Evolutionary conservation across 2,113 vertebrate genomes (phyloP).

Genomic region (Nibea coibor): DNA sequence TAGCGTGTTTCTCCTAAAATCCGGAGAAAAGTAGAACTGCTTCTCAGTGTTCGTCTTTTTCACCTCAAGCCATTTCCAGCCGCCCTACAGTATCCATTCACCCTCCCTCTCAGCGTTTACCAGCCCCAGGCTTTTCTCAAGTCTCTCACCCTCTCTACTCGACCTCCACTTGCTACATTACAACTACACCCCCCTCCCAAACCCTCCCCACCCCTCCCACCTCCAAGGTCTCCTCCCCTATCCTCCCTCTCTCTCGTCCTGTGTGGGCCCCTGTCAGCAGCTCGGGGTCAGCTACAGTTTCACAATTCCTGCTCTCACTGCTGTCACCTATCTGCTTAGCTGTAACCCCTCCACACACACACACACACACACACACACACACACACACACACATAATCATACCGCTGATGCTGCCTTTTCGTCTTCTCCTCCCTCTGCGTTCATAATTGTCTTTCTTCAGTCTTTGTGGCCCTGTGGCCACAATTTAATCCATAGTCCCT

Average conservation of each 20-base stretch:
- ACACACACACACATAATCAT: slow-evolving; percentile 40
- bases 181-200: slow-evolving; percentile 45
- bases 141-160: slow-evolving; percentile 22
- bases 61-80: slow-evolving; percentile 29
- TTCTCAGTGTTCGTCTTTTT: slow-evolving; percentile 32
- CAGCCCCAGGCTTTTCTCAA: slow-evolving; percentile 43
- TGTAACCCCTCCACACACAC: slow-evolving; percentile 38
- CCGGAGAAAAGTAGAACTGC: not conserved
- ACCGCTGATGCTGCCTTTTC: slow-evolving; percentile 2
- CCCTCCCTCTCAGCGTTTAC: slow-evolving; percentile 31
- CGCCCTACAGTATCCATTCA: slow-evolving; percentile 61
- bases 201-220: slow-evolving; percentile 41
- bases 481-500: not conserved
- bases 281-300: slow-evolving; percentile 82
- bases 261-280: slow-evolving; percentile 68
- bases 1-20: not conserved
- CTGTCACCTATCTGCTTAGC: slow-evolving; percentile 74
- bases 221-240: not conserved
- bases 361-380: slow-evolving; percentile 22
- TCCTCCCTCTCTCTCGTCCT: slow-evolving; percentile 61
- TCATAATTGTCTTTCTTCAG: not conserved
- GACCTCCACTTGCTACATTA: slow-evolving; percentile 36
- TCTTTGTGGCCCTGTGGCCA: not conserved
- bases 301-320: slow-evolving; percentile 81
- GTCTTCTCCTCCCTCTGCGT: not conserved